Conservation (phyloP, 2,113 vertebrate species). For the Cepphus grylle region DNA sequence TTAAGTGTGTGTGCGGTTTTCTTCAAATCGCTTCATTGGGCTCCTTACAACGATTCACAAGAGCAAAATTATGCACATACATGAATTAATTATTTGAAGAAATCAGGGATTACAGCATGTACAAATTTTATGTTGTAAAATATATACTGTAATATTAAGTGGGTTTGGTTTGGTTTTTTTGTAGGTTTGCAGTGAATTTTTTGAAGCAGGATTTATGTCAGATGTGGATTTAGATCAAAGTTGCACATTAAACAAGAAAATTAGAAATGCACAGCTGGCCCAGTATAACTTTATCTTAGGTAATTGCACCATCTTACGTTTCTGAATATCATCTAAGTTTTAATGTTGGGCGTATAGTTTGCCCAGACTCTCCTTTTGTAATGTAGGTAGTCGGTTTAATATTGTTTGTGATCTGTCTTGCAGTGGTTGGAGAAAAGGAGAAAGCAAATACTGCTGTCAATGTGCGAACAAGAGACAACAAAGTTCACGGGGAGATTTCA, state of each 20-base stretch:
- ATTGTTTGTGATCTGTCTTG: not conserved
- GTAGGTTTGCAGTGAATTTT: conserved; percentile 86
- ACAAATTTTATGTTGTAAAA: not conserved
- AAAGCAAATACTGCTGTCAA: conserved; percentile 83
- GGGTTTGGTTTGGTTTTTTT: not conserved
- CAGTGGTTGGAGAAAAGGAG: conserved; percentile 97
- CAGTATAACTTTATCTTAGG: conserved; percentile 97
- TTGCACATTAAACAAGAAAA: conserved; percentile 93
- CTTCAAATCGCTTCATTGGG: not conserved
- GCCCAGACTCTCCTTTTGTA: not conserved
- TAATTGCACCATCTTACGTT: conserved; percentile 54
- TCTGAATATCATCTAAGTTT: not conserved
- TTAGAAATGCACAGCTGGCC: conserved; percentile 90
- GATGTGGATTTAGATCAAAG: conserved; percentile 89
- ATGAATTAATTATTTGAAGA: not conserved
- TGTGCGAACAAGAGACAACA: conserved; percentile 93
- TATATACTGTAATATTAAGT: not conserved
- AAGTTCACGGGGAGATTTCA: conserved; percentile 85
- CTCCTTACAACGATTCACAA: not conserved
- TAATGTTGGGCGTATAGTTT: not conserved
- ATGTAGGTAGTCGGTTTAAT: not conserved
- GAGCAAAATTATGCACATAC: not conserved
- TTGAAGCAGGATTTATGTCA: conserved; percentile 89
- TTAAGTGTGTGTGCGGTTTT: not conserved
- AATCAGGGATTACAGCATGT: not conserved